A percentile compares a stretch with the other conserved stretches of the same genome.
These are phyloP conservation scores for Novumbra hubbsi DNA, from an alignment of 2,797 vertebrate species.

Conservation along the genomic window DNA sequence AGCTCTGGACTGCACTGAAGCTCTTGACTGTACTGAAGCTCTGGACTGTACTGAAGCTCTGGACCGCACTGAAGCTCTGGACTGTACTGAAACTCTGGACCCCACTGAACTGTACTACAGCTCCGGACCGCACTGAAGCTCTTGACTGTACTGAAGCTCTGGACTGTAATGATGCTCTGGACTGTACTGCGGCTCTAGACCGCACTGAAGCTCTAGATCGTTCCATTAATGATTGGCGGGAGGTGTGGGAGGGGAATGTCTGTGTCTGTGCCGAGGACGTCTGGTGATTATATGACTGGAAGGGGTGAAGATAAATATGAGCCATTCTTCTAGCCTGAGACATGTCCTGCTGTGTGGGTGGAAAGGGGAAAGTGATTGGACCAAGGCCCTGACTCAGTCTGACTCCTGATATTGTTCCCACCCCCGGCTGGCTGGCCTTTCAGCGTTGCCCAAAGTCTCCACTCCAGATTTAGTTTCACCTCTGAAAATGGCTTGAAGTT, in stretches of 20 bases:
- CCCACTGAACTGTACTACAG: too few species aligned
- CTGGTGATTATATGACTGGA: constrained; percentile 55
- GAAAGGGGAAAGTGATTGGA: constrained; percentile 47
- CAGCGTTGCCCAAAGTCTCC: constrained; percentile 44
- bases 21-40: constrained; percentile 17
- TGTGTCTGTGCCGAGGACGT: constrained; percentile 42
- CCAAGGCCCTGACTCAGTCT: constrained; percentile 17
- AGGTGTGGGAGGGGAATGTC: constrained; percentile 14
- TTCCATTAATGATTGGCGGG: constrained; percentile 36
- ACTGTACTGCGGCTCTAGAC: too few species aligned
- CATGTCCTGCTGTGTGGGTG: constrained; percentile 63
- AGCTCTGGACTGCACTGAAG: too few species aligned
- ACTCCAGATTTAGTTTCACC: constrained; percentile 42
- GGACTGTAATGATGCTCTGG: constrained; percentile 16
- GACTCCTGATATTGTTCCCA: constrained; percentile 50
- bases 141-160: too few species aligned
- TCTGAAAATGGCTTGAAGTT: constrained; percentile 29
- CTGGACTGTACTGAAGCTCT: too few species aligned
- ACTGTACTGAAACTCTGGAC: neutral
- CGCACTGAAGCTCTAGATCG: constrained; percentile 32
- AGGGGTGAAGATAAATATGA: constrained; percentile 58
- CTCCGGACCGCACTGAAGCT: constrained; percentile 19
- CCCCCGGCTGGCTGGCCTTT: constrained; percentile 29
- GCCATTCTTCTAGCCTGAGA: constrained; percentile 62
- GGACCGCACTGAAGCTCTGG: constrained; percentile 25